These are phyloP conservation scores for Congeria kusceri DNA, from an alignment of 2,888 invertebrate species.

Conservation along the genomic window DNA sequence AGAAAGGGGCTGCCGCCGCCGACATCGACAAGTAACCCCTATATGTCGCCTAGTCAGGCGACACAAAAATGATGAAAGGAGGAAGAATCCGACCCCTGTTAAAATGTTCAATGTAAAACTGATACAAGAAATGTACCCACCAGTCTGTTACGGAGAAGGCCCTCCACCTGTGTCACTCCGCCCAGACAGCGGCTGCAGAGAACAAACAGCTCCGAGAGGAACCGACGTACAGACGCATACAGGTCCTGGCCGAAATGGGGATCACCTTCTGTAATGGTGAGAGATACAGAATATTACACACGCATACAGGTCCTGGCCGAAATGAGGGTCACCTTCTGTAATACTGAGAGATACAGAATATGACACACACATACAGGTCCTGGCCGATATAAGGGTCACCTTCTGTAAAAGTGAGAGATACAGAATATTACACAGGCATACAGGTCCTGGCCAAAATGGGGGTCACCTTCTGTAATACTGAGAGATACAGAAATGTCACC, in stretches of 20 bases:
- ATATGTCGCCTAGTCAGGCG: no score
- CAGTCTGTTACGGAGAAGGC: conserved; percentile 83
- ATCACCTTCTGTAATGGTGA: conserved; percentile 41
- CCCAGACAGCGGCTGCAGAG: conserved; percentile 84
- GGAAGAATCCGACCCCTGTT: no score
- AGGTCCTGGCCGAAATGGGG: conserved; percentile 82
- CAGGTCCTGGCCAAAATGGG: conserved; percentile 82
- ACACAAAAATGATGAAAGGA: no score
- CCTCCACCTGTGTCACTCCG: conserved; percentile 83
- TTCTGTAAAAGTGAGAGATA: conserved; percentile 33
- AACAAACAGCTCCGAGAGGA: conserved; percentile 83
- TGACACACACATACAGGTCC: conserved; percentile 80
- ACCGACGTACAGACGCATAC: conserved; percentile 77
- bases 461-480: conserved; percentile 38
- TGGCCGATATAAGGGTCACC: conserved; percentile 79
- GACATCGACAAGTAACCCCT: no score
- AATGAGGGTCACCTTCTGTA: conserved; percentile 70
- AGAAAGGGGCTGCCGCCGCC: no score
- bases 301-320: conserved; percentile 82
- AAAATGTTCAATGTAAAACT: no score
- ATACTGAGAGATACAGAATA: no score
- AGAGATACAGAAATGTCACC: no score
- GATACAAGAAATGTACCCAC: conserved; percentile 84
- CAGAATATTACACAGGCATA: conserved; percentile 81
- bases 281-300: conserved; percentile 65